Percentiles rank a stretch among this genome's conserved stretches.
Evolutionary conservation across 2,888 invertebrate genomes (phyloP).

Genomic region (Drosophila mimetica): DNA sequence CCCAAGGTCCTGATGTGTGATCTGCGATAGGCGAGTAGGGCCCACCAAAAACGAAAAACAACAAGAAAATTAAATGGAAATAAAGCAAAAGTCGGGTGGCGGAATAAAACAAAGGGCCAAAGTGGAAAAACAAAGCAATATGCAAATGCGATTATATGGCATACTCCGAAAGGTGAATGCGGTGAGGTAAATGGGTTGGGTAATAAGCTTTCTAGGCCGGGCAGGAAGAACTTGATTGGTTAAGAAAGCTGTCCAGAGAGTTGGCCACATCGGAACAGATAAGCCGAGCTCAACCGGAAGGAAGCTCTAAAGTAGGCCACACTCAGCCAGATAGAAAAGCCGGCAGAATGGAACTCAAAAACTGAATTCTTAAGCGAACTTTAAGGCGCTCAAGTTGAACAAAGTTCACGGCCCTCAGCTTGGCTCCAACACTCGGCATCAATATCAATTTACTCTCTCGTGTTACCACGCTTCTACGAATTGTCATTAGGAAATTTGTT

Average conservation of each 20-base stretch:
- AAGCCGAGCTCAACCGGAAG: conserved; percentile 26
- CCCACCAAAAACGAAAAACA: conserved; percentile 16
- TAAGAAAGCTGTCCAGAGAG: conserved; percentile 45
- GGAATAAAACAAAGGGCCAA: conserved; percentile 2
- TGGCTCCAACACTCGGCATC: conserved; percentile 53
- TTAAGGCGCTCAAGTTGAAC: conserved; percentile 8
- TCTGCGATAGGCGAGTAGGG: conserved; percentile 47
- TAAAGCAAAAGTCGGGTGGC: conserved; percentile 49
- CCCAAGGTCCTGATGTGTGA: conserved; percentile 37
- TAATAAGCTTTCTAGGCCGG: conserved; percentile 39
- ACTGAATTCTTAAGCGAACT: conserved; percentile 10
- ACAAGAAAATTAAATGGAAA: conserved; percentile 68
- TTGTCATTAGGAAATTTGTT: conserved; percentile 78
- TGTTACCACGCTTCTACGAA: conserved; percentile 26
- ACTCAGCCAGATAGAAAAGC: conserved; percentile 17
- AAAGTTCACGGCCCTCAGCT: conserved; percentile 27
- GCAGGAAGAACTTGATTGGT: conserved; percentile 40
- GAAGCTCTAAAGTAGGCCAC: conserved; percentile 29
- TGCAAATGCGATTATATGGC: conserved; percentile 64
- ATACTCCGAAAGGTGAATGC: conserved; percentile 22
- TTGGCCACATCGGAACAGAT: conserved; percentile 41
- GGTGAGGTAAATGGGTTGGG: conserved; percentile 11
- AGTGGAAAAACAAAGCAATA: conserved; percentile 54
- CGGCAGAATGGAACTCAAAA: conserved; percentile 7
- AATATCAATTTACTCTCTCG: conserved; percentile 66